phyloP scores from a whole-genome alignment of 2,888 invertebrate genomes.

The Phorcus lineatus region DNA sequence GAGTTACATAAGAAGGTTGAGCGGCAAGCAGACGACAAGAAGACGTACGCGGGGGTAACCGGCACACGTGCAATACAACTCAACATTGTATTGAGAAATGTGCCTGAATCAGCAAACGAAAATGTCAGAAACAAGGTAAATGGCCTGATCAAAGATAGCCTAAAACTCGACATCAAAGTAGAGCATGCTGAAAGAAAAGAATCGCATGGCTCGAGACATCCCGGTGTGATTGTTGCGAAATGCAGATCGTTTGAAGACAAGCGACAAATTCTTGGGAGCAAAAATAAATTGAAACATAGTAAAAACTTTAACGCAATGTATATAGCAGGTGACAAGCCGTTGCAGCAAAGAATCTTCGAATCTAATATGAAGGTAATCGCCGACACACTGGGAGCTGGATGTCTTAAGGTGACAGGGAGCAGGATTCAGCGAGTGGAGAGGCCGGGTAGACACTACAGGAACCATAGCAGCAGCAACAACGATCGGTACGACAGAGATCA shows the following conservation, averaged over 20 bases:
- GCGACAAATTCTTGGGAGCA: background rate
- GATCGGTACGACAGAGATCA: background rate
- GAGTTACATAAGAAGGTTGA: background rate
- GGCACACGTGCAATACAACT: background rate
- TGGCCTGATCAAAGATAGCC: slow-evolving; percentile 24
- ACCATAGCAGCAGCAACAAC: background rate
- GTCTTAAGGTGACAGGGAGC: background rate
- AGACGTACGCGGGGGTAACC: background rate
- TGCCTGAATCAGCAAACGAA: slow-evolving; percentile 26
- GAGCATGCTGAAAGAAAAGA: slow-evolving; percentile 15
- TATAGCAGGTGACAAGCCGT: background rate
- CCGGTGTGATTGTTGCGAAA: slow-evolving; percentile 7
- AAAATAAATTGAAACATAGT: background rate
- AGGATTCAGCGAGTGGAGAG: background rate
- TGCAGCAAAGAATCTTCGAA: background rate
- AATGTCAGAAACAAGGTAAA: slow-evolving; percentile 17
- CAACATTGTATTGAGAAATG: slow-evolving; percentile 23
- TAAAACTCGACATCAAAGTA: slow-evolving; percentile 22
- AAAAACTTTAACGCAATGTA: background rate
- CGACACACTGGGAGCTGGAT: background rate
- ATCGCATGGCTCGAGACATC: background rate
- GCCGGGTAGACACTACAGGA: background rate
- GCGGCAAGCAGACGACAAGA: too few relatives aligned
- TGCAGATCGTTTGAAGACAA: slow-evolving; percentile 22
- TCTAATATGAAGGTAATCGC: background rate